A percentile compares a stretch with the other conserved stretches of the same genome.
phyloP scores from a whole-genome alignment of 2,797 vertebrate genomes.

The Octomys mimax region DNA sequence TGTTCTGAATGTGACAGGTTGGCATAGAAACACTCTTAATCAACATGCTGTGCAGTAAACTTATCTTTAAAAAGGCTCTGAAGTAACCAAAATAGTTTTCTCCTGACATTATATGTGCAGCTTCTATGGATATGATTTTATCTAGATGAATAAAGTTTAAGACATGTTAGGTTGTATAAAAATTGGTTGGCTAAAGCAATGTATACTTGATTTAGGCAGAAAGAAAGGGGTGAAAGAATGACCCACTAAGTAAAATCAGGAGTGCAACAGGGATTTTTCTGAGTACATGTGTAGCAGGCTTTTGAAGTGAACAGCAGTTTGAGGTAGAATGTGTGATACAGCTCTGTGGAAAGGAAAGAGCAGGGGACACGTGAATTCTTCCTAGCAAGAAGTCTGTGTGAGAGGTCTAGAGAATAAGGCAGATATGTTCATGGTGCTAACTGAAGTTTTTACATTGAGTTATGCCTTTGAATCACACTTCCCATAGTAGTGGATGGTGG shows the following conservation, averaged over 20 bases:
- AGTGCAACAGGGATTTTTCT: not conserved
- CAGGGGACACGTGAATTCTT: not conserved
- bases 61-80: not conserved
- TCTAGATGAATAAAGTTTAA: not conserved
- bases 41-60: not conserved
- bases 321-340: not conserved
- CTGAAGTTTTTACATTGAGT: not conserved
- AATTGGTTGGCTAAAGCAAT: too few relatives aligned
- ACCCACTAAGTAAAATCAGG: fast-evolving
- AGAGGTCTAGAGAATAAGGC: not conserved
- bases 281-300: not conserved
- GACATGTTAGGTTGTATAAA: not conserved
- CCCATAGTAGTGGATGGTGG: not conserved
- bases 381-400: not conserved
- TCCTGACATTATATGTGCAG: not conserved
- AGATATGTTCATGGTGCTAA: not conserved
- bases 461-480: not conserved
- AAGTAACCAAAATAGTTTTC: not conserved
- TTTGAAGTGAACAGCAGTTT: not conserved
- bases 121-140: not conserved
- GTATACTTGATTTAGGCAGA: too few relatives aligned
- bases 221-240: fast-evolving
- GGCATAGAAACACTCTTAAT: not conserved
- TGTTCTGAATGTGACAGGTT: constrained; percentile 31
- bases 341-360: not conserved